Conservation (phyloP, 2,113 vertebrate genomes). For the Benitochromis conjunctus region DNA sequence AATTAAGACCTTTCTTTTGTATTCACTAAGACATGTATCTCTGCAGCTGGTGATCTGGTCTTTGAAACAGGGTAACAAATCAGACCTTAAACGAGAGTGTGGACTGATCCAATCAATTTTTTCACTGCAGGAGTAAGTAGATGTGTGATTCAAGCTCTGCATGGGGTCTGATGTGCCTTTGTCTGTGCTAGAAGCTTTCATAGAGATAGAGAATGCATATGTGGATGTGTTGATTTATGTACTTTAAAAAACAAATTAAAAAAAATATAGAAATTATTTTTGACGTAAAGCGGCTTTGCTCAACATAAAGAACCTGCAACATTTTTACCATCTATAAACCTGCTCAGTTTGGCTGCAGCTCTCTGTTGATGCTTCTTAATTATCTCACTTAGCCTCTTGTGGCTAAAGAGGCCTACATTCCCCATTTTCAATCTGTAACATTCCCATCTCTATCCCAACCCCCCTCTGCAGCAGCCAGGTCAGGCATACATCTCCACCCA, state of each 20-base stretch:
- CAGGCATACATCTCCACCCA: slow-evolving; percentile 38
- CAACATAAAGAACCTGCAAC: slow-evolving; percentile 13
- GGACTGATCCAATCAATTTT: slow-evolving; percentile 62
- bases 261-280: neutral
- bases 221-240: neutral
- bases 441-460: neutral
- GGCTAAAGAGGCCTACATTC: neutral
- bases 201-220: neutral
- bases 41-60: slow-evolving; percentile 26
- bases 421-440: slow-evolving; percentile 3
- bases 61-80: slow-evolving; percentile 43
- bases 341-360: neutral
- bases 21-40: slow-evolving; percentile 32
- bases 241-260: too few species aligned
- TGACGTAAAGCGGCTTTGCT: neutral
- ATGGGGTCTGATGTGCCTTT: slow-evolving; percentile 28
- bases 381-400: slow-evolving; percentile 1
- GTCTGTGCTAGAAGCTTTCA: neutral
- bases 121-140: slow-evolving; percentile 43
- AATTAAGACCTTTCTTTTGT: slow-evolving; percentile 40
- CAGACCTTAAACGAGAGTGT: slow-evolving; percentile 46
- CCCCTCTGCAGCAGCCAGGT: slow-evolving; percentile 15
- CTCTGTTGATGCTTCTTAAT: slow-evolving; percentile 25
- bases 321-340: neutral
- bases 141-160: slow-evolving; percentile 29